Evolutionary conservation across 2,113 vertebrate genomes (phyloP).

Genomic region (Neolamprologus sp.): DNA sequence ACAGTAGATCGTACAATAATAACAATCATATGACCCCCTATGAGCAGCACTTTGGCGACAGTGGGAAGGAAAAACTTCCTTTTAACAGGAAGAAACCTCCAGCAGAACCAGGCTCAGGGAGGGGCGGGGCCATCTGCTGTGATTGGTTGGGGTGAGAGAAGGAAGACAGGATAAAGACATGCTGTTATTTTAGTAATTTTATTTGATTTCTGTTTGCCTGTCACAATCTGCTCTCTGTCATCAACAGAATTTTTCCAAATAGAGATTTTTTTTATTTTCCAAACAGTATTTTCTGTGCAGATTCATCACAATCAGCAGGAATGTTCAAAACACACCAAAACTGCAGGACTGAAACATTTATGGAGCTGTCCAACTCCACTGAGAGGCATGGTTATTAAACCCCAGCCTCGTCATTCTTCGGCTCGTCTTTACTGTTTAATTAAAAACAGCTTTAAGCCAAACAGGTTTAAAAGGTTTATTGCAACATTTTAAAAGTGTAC

Average conservation of each 20-base stretch:
- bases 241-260: not conserved
- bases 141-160: not conserved
- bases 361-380: not conserved
- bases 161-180: not conserved
- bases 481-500: not conserved
- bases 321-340: not conserved
- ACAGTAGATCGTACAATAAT: not conserved
- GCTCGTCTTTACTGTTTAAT: not conserved
- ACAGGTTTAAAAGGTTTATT: not conserved
- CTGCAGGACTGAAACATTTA: not conserved
- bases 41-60: not conserved
- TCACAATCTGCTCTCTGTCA: not conserved
- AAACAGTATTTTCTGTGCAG: not conserved
- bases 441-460: not conserved
- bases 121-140: not conserved
- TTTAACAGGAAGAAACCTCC: not conserved
- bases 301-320: not conserved
- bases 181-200: not conserved
- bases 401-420: not conserved
- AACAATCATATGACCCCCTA: not conserved
- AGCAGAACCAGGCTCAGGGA: rapidly evolving
- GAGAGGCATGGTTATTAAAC: not conserved
- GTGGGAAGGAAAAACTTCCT: not conserved
- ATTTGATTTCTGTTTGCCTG: not conserved
- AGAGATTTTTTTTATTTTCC: not conserved